These are phyloP conservation scores for Blastomussa wellsi DNA, from an alignment of 92 coral and sea anemone species.

Conservation along the genomic window DNA sequence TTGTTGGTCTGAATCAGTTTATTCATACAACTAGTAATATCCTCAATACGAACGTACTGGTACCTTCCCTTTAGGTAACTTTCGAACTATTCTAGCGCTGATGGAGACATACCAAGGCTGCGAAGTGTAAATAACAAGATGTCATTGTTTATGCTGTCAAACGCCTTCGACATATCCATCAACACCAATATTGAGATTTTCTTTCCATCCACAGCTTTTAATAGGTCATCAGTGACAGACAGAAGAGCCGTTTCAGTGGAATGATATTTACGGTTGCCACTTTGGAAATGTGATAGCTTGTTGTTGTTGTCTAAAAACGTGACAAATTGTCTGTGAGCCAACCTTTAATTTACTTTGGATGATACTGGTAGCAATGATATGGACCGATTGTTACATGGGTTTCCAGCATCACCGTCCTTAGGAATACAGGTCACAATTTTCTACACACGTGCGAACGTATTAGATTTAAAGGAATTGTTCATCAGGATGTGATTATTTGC, in stretches of 20 bases:
- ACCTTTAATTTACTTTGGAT: slow-evolving; percentile 44
- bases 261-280: slow-evolving; percentile 38
- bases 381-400: slow-evolving; percentile 44
- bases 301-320: slow-evolving; percentile 32
- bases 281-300: slow-evolving; percentile 39
- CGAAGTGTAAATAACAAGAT: neutral
- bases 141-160: slow-evolving; percentile 31
- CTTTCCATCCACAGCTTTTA: slow-evolving; percentile 42
- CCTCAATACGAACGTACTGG: neutral
- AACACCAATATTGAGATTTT: slow-evolving; percentile 26
- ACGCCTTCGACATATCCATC: slow-evolving; percentile 45
- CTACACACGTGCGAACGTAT: slow-evolving; percentile 29
- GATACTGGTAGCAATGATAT: slow-evolving; percentile 46
- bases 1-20: neutral
- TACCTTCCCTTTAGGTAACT: no score
- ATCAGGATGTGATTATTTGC: slow-evolving; percentile 26
- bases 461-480: slow-evolving; percentile 41
- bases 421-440: slow-evolving; percentile 29
- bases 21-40: neutral
- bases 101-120: slow-evolving; percentile 27
- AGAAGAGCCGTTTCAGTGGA: slow-evolving; percentile 50
- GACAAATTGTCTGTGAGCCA: slow-evolving; percentile 50
- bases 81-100: neutral
- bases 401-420: slow-evolving; percentile 22
- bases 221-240: slow-evolving; percentile 41